A percentile compares a stretch with the other conserved stretches of the same genome.
phyloP scores from a whole-genome alignment of 2,888 invertebrate genomes.

The Ecliptopera silaceata region DNA sequence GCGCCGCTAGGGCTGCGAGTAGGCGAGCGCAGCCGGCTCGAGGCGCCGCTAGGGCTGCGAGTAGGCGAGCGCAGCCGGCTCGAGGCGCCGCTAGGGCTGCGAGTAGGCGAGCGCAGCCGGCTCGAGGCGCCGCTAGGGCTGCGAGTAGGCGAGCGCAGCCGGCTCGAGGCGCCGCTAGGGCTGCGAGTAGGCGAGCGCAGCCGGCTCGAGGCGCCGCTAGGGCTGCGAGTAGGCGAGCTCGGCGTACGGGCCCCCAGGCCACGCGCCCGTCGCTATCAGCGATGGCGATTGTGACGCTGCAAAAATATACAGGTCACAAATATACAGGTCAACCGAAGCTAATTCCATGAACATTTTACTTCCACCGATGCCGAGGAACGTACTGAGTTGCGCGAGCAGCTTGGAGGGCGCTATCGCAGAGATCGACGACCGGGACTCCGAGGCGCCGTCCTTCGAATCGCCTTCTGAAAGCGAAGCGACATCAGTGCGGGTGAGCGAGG shows the following conservation, averaged over 20 bases:
- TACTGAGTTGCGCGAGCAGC: conserved; percentile 56
- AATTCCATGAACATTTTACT: no score
- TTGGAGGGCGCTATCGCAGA: conserved; percentile 48
- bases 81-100: no score
- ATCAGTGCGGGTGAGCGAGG: no score
- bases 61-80: no score
- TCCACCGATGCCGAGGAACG: no score
- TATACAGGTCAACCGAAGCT: no score
- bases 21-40: no score
- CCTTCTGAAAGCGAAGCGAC: conserved; percentile 35
- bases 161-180: conserved; percentile 17
- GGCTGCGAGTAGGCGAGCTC: conserved; percentile 24
- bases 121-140: no score
- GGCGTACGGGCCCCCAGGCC: conserved; percentile 66
- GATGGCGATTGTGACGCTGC: conserved; percentile 47
- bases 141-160: no score
- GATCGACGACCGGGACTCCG: conserved; percentile 41
- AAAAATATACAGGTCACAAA: not conserved
- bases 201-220: conserved; percentile 14
- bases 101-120: no score
- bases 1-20: no score
- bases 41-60: no score
- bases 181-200: conserved; percentile 15
- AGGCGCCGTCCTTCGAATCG: conserved; percentile 52
- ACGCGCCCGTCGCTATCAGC: conserved; percentile 43